Percentiles rank a stretch among this genome's conserved stretches.
Evolutionary conservation across 2,888 invertebrate genomes (phyloP).

Genomic region (Mythimna lalbum): DNA sequence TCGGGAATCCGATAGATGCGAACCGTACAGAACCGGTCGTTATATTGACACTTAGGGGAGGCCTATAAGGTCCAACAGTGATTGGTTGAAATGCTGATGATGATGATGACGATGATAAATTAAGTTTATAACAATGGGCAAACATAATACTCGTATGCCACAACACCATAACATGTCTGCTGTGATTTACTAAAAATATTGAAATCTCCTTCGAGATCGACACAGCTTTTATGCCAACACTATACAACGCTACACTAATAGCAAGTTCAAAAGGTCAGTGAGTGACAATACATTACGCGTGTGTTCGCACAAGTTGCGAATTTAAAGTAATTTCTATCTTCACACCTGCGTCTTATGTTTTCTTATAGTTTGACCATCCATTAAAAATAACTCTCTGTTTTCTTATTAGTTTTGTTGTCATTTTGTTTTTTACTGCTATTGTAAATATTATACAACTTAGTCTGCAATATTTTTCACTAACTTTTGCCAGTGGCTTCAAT

Average conservation of each 20-base stretch:
- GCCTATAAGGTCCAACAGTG: no score
- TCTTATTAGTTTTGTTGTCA: neutral
- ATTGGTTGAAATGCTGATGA: no score
- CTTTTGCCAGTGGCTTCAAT: no score
- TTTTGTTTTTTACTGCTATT: no score
- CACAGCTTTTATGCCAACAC: constrained; percentile 36
- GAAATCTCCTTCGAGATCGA: neutral
- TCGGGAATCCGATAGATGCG: no score
- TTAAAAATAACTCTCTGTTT: neutral
- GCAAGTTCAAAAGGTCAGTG: constrained; percentile 29
- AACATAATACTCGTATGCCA: neutral
- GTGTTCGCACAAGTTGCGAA: constrained; percentile 42
- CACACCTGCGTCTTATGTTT: constrained; percentile 3
- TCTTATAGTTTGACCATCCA: neutral
- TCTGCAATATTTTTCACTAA: no score
- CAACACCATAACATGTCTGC: neutral
- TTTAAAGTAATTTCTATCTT: constrained; percentile 35
- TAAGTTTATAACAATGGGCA: neutral
- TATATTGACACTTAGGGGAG: no score
- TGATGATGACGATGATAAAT: neutral
- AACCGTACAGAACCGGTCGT: no score
- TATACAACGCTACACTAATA: neutral
- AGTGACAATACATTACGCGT: constrained; percentile 46
- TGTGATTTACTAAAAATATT: neutral
- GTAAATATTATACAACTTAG: no score